Base-by-base conservation (phyloP, 2,113 vertebrate genomes). In the Himantopus leucocephalus region DNA sequence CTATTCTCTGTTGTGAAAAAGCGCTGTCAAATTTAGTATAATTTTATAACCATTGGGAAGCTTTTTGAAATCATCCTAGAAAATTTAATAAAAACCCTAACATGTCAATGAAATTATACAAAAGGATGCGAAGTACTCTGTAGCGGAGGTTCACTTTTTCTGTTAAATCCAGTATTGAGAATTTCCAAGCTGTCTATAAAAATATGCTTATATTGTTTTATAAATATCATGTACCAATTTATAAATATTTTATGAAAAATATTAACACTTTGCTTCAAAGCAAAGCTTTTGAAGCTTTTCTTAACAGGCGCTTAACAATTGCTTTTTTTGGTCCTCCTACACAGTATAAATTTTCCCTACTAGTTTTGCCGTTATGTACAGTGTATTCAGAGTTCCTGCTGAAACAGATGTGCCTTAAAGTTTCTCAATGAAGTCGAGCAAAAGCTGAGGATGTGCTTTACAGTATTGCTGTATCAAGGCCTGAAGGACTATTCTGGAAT, bases 241-340 rank as follows among this genome's bases (percentile, higher is more conserved):
- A 83, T 85, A 86, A 79, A 92, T 91, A 73, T 93, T 91, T 94
- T 39, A 93, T 80, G 63, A 29, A 77, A 86, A 86, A 52, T 70
- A 32, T 50, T 85, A 89, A 80, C 45, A 43, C 53, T 68, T 56
- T 60, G 45, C 53, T 76, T 85, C 45, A 35, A 66, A 90, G 64
- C 27, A 50, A 79, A 72, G 74, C 66, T 93, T 92, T 35, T 64
- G 83, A 76, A 56, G 67, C 30, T 85, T 64, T 78, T 52, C 47
- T 41, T 50, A 50, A 39, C 14, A 59, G 50, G 24, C 72, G 52
- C 19, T 3, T 14, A 62, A 79, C 26, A 75, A 63, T 29, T 67
- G 56, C 41, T 81, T 80, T 89, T 45, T 20, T 64, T 67, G 56
- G 10, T 23, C 82, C 37, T 79, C 52, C 71, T 55, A 11, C 29